A percentile compares a stretch with the other conserved stretches of the same genome.
phyloP scores from a whole-genome alignment of 2,888 invertebrate genomes.

The Dolichopus griseipennis region DNA sequence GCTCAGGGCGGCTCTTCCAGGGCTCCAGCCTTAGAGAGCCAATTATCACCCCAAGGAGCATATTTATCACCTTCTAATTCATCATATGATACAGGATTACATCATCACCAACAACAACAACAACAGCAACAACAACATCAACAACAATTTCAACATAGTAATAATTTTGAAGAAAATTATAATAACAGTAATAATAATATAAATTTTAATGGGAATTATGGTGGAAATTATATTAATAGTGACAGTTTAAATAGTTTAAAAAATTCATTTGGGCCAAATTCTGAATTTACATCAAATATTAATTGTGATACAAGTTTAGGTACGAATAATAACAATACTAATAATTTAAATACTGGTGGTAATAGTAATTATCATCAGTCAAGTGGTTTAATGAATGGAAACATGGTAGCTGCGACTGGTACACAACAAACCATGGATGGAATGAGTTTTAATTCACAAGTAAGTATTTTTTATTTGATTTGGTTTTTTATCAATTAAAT shows the following conservation, averaged over 20 bases:
- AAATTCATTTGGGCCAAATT: conserved; percentile 42
- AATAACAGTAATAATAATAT: conserved; percentile 26
- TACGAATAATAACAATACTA: conserved; percentile 17
- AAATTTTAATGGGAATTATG: conserved; percentile 25
- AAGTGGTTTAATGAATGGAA: conserved; percentile 19
- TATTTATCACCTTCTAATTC: conserved; percentile 23
- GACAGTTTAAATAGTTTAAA: conserved; percentile 41
- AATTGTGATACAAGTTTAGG: conserved; percentile 20
- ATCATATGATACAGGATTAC: conserved; percentile 25
- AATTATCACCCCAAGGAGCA: conserved; percentile 43
- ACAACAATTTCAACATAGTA: conserved; percentile 26
- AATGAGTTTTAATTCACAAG: conserved; percentile 43
- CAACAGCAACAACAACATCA: conserved; percentile 26
- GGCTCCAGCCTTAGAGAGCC: conserved; percentile 46
- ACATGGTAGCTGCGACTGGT: conserved; percentile 40
- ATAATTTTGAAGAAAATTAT: conserved; percentile 24
- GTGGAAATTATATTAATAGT: conserved; percentile 23
- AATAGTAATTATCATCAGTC: conserved; percentile 15
- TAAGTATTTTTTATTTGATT: conserved; percentile 23
- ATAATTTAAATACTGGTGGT: conserved; percentile 17
- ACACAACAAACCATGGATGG: conserved; percentile 40
- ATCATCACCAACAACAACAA: conserved; percentile 27
- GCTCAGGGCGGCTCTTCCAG: conserved; percentile 45
- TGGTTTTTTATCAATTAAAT: not conserved
- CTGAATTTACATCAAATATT: conserved; percentile 34